Percentiles rank a stretch among this genome's conserved stretches.
Conservation (phyloP, 1,140 invertebrate genomes). For the Leguminivora glycinivorella region DNA sequence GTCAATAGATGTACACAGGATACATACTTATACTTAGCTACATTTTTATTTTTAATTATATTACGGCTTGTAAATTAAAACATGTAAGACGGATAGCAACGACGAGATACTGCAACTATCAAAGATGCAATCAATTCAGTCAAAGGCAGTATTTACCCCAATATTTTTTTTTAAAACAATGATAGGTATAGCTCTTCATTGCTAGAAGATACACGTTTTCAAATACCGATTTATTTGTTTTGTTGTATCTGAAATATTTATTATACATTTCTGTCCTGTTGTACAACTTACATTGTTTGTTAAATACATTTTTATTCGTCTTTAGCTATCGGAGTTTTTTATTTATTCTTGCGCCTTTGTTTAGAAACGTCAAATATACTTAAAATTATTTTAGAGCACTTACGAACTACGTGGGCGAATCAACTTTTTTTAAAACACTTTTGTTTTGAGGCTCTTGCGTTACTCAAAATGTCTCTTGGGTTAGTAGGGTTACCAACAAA, state of each 20-base stretch:
- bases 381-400: too few relatives aligned
- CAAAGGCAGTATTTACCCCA: neutral
- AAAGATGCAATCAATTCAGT: neutral
- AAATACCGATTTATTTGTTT: neutral
- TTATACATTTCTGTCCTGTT: neutral
- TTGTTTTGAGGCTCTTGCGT: too few relatives aligned
- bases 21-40: conserved; percentile 6
- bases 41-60: neutral
- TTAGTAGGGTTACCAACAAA: too few relatives aligned
- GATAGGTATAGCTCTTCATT: neutral
- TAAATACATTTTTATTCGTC: conserved; percentile 29
- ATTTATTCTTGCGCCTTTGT: neutral
- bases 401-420: too few relatives aligned
- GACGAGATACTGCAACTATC: neutral
- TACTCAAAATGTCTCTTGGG: too few relatives aligned
- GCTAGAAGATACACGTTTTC: neutral
- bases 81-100: neutral
- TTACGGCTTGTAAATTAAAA: neutral
- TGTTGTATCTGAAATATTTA: neutral
- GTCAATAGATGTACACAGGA: conserved; percentile 5
- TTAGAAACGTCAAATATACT: too few relatives aligned
- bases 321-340: conserved; percentile 11
- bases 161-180: neutral
- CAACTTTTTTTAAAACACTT: too few relatives aligned
- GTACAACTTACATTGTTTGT: conserved; percentile 24